Conservation (phyloP, 2,113 vertebrate species). For the Hemibates koningsi region DNA sequence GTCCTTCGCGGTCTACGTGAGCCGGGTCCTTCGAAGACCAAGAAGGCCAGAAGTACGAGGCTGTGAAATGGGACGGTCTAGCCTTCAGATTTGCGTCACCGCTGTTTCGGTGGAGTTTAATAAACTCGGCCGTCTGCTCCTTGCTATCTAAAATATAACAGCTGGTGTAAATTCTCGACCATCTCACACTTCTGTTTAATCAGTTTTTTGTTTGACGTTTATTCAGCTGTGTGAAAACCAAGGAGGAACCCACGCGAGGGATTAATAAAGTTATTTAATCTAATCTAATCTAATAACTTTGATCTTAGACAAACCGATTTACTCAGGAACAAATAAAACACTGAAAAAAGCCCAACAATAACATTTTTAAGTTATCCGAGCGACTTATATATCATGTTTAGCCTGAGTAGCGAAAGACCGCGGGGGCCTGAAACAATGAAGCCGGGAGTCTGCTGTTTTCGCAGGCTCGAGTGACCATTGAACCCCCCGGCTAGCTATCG, state of each 20-base stretch:
- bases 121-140: not conserved
- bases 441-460: not conserved
- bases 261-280: not conserved
- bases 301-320: not conserved
- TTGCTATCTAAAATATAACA: not conserved
- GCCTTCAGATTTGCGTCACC: not conserved
- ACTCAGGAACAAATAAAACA: not conserved
- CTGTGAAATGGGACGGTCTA: not conserved
- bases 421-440: not conserved
- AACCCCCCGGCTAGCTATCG: not conserved
- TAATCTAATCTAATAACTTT: not conserved
- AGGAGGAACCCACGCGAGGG: not conserved
- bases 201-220: too few species aligned
- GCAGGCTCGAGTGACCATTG: rapidly evolving
- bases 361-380: not conserved
- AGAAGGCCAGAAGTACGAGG: not conserved
- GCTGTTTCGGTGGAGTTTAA: not conserved
- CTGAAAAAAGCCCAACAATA: not conserved
- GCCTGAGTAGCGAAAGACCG: not conserved
- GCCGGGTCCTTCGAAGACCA: rapidly evolving
- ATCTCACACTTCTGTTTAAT: too few species aligned
- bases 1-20: not conserved
- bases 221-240: too few species aligned
- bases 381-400: not conserved
- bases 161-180: not conserved